Percentiles rank a stretch among this genome's conserved stretches.
Evolutionary conservation across 2,113 vertebrate species (phyloP).

Genomic region (Mandrillus leucophaeus): DNA sequence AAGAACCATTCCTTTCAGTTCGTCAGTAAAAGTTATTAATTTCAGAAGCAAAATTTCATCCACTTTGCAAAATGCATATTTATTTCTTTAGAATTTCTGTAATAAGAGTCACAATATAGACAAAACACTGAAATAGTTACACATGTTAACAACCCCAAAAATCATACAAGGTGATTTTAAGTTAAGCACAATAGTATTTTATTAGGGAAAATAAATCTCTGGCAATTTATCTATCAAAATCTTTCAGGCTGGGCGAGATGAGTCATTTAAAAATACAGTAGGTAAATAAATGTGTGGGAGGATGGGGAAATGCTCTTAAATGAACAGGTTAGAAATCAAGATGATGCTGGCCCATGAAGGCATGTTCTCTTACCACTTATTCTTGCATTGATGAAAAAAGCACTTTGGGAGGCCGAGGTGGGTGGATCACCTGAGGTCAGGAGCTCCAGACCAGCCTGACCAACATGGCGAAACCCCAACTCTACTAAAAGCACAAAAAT

Average conservation of each 20-base stretch:
- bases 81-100: neutral
- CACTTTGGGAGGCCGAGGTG: too few relatives aligned
- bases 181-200: neutral
- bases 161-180: neutral
- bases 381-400: neutral
- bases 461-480: too few relatives aligned
- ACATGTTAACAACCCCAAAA: neutral
- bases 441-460: too few relatives aligned
- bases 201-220: neutral
- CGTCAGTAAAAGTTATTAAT: neutral
- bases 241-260: too few relatives aligned
- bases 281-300: neutral
- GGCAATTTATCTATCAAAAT: conserved; percentile 11
- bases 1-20: neutral
- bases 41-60: neutral
- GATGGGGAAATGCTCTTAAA: neutral
- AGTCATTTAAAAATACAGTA: neutral
- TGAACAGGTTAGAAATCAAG: neutral
- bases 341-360: neutral
- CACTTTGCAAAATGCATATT: neutral
- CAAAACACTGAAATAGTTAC: neutral
- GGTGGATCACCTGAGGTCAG: too few relatives aligned
- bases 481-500: too few relatives aligned
- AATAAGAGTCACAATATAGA: neutral
- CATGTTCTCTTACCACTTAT: neutral